These are phyloP conservation scores for Liposcelis brunnea DNA, from an alignment of 2,888 invertebrate species.

Conservation along the genomic window DNA sequence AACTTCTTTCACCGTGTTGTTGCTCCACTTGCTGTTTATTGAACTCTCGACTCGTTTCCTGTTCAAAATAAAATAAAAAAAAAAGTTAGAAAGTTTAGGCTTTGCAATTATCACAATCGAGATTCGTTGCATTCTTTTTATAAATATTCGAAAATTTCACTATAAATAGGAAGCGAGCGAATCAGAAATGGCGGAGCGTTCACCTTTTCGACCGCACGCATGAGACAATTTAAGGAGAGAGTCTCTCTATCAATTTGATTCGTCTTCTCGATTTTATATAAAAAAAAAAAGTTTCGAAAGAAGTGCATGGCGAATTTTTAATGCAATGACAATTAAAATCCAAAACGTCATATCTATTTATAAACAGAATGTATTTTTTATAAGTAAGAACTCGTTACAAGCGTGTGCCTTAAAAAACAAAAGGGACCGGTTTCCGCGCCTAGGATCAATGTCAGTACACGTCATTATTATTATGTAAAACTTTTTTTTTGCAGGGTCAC, in stretches of 20 bases:
- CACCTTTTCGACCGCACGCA: no score
- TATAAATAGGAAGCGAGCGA: no score
- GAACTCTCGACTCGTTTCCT: slow-evolving; percentile 9
- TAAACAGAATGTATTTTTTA: background rate
- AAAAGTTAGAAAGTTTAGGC: no score
- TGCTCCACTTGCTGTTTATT: slow-evolving; percentile 7
- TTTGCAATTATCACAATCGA: slow-evolving; percentile 4
- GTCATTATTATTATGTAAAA: background rate
- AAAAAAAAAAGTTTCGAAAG: slow-evolving; percentile 3
- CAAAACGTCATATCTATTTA: background rate
- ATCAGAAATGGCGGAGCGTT: no score
- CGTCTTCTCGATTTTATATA: no score
- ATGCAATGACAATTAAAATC: background rate
- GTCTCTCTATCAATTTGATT: no score
- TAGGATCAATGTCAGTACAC: background rate
- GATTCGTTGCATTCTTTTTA: no score
- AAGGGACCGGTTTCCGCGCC: slow-evolving; percentile 1
- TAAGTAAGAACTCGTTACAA: background rate
- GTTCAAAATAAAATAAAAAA: background rate
- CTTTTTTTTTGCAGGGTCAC: slow-evolving; percentile 29
- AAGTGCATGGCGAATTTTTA: background rate
- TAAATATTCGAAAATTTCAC: no score
- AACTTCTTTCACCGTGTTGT: no score
- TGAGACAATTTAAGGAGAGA: no score
- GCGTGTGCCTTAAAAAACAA: background rate